Evolutionary conservation across 1,140 invertebrate genomes (phyloP).

Genomic region (Meloidogyne chitwoodi): DNA sequence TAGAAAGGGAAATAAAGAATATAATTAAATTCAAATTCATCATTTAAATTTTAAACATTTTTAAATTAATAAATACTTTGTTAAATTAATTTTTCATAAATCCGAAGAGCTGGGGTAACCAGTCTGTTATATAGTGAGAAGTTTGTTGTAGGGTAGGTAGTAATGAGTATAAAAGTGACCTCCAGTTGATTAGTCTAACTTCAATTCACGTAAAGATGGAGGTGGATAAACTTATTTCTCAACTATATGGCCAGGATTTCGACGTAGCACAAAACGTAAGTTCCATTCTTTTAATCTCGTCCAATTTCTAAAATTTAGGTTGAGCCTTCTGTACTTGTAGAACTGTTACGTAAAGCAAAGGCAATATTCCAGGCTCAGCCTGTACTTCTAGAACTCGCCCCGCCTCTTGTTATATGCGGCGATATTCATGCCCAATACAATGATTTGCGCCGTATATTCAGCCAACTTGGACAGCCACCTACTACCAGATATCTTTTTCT

Average conservation of each 20-base stretch:
- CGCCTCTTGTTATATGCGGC: conserved; percentile 62
- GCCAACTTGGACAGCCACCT: conserved; percentile 76
- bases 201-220: not conserved
- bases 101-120: no score
- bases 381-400: conserved; percentile 54
- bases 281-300: not conserved
- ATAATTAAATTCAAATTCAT: no score
- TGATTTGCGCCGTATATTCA: conserved; percentile 64
- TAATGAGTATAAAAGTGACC: no score
- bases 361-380: not conserved
- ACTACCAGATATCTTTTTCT: conserved; percentile 98
- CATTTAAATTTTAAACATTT: no score
- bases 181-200: not conserved
- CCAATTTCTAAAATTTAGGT: not conserved
- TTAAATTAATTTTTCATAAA: no score
- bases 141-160: no score
- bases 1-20: not conserved
- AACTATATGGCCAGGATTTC: not conserved
- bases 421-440: conserved; percentile 65
- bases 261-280: not conserved
- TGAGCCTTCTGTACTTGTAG: not conserved
- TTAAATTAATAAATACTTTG: no score
- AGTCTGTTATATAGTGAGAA: no score
- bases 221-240: not conserved
- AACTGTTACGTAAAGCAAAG: not conserved